phyloP scores from a whole-genome alignment of 2,113 vertebrate species.

The Apodemus sylvaticus region DNA sequence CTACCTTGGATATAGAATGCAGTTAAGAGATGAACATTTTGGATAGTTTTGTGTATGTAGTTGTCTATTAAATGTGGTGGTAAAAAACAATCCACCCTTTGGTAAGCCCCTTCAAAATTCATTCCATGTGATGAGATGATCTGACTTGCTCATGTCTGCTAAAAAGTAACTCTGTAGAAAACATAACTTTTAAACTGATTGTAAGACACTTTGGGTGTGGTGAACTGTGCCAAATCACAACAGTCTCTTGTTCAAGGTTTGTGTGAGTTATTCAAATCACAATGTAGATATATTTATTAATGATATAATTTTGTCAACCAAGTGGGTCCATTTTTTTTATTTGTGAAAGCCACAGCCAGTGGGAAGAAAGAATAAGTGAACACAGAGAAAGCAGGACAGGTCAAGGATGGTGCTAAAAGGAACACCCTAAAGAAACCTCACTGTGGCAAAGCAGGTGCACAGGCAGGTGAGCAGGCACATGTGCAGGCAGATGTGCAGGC shows the following conservation, averaged over 20 bases:
- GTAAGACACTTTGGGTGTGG: not conserved
- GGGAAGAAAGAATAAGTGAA: not conserved
- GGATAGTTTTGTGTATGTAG: not conserved
- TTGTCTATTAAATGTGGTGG: not conserved
- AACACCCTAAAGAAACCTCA: too few relatives aligned
- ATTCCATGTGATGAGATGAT: not conserved
- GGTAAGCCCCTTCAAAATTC: not conserved
- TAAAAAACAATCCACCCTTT: not conserved
- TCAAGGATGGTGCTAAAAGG: rapidly evolving
- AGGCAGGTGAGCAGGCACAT: too few relatives aligned
- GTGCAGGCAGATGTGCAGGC: too few relatives aligned
- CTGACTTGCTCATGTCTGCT: not conserved
- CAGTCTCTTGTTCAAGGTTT: conserved; percentile 8
- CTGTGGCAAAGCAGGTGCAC: not conserved
- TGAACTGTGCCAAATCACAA: not conserved
- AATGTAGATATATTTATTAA: not conserved
- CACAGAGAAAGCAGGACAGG: not conserved
- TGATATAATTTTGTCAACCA: not conserved
- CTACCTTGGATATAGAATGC: not conserved
- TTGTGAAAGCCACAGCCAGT: not conserved
- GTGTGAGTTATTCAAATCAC: not conserved
- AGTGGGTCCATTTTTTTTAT: not conserved
- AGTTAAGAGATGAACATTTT: not conserved
- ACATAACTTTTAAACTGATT: not conserved
- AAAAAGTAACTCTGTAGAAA: conserved; percentile 29